A percentile compares a stretch with the other conserved stretches of the same genome.
These are phyloP conservation scores for Rotaria sp. DNA, from an alignment of 2,888 invertebrate species.

Conservation along the genomic window DNA sequence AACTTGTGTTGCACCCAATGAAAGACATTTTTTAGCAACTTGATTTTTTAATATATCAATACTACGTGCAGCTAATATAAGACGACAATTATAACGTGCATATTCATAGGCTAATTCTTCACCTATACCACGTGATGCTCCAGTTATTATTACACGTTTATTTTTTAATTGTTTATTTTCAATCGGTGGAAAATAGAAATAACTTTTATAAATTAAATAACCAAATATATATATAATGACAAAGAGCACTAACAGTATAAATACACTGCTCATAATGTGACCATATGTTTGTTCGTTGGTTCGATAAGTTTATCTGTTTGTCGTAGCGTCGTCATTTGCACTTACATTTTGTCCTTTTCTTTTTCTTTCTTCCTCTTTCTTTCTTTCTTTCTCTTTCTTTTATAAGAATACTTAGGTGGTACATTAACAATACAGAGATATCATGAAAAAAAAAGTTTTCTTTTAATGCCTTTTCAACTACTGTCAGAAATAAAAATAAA, in stretches of 20 bases:
- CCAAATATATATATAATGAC: not conserved
- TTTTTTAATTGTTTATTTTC: conserved; percentile 44
- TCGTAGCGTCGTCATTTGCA: too few species aligned
- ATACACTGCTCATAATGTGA: not conserved
- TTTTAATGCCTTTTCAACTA: too few species aligned
- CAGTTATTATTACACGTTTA: conserved; percentile 50
- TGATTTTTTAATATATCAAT: conserved; percentile 46
- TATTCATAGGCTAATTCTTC: conserved; percentile 53
- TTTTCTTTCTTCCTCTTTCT: too few species aligned
- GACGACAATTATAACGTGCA: conserved; percentile 48
- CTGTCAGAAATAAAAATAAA: too few species aligned
- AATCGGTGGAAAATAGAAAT: not conserved
- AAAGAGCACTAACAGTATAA: not conserved
- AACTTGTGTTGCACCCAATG: conserved; percentile 43
- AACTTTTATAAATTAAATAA: not conserved
- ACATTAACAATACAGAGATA: too few species aligned
- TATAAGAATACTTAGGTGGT: too few species aligned
- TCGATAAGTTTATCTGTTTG: too few species aligned
- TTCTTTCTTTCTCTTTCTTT: too few species aligned
- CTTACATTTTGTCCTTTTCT: too few species aligned
- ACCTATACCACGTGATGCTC: conserved; percentile 52
- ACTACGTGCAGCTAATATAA: conserved; percentile 49
- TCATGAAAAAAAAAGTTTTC: too few species aligned
- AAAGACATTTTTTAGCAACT: conserved; percentile 45
- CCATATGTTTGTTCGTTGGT: too few species aligned